phyloP scores from a whole-genome alignment of 2,113 vertebrate species.

The Platysteira castanea region DNA sequence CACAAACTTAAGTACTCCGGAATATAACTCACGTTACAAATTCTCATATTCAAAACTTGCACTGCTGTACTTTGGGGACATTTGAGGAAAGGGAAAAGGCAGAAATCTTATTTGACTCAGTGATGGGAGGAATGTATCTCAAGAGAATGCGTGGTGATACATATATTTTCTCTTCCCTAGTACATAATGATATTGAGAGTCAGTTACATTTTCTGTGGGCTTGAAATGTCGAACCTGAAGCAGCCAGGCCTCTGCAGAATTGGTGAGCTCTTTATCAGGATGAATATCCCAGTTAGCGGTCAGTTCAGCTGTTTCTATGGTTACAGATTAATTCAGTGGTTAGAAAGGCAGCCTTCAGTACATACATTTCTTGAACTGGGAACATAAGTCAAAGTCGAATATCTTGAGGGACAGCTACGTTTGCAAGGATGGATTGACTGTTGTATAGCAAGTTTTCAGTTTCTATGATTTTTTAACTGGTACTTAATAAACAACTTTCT shows the following conservation, averaged over 20 bases:
- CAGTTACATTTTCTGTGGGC: background rate
- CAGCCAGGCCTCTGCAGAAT: background rate
- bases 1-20: background rate
- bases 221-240: background rate
- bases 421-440: background rate
- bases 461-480: background rate
- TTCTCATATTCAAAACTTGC: background rate
- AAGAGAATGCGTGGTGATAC: background rate
- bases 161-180: background rate
- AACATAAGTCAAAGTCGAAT: background rate
- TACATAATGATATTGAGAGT: background rate
- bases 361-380: background rate
- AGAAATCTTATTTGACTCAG: background rate
- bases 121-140: background rate
- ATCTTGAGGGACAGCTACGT: background rate
- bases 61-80: background rate
- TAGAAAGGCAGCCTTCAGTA: background rate
- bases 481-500: background rate
- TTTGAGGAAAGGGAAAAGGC: background rate
- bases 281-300: background rate
- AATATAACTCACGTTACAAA: background rate
- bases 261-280: background rate
- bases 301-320: slow-evolving; percentile 25
- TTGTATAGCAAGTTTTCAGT: background rate
- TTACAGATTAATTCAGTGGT: slow-evolving; percentile 1